Evolutionary conservation across 2,113 vertebrate genomes (phyloP).

Genomic region (Poeciliopsis occidentalis): DNA sequence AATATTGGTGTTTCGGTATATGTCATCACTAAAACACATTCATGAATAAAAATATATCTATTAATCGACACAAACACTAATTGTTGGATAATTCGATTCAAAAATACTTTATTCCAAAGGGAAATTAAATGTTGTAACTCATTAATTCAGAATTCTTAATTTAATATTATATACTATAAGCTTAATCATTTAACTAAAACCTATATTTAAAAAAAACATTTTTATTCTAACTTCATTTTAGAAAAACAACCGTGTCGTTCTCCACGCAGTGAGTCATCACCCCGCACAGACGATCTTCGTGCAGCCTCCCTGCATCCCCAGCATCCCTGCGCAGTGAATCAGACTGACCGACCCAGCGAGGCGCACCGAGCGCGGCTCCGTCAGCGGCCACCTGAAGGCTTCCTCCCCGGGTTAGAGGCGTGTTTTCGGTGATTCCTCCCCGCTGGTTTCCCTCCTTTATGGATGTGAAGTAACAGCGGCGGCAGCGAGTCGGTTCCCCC

Average conservation of each 20-base stretch:
- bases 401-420: not conserved
- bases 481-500: constrained; percentile 25
- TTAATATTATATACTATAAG: no score
- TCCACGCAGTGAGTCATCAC: constrained; percentile 4
- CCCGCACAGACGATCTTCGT: not conserved
- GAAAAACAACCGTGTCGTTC: no score
- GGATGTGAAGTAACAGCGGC: constrained; percentile 47
- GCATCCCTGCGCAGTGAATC: constrained; percentile 45
- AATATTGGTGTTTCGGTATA: not conserved
- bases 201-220: no score
- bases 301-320: constrained; percentile 64
- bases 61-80: not conserved
- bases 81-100: not conserved
- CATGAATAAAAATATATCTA: not conserved
- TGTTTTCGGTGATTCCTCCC: constrained; percentile 3
- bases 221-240: not conserved
- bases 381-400: constrained; percentile 25
- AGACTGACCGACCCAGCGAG: not conserved
- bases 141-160: no score
- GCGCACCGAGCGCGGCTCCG: not conserved
- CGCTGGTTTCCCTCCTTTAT: constrained; percentile 8
- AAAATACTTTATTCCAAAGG: no score
- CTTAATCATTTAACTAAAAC: no score
- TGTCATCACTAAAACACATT: not conserved
- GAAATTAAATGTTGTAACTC: no score